A percentile compares a stretch with the other conserved stretches of the same genome.
These are phyloP conservation scores for Sebastolobus altivelis DNA, from an alignment of 2,797 vertebrate species.

Conservation along the genomic window DNA sequence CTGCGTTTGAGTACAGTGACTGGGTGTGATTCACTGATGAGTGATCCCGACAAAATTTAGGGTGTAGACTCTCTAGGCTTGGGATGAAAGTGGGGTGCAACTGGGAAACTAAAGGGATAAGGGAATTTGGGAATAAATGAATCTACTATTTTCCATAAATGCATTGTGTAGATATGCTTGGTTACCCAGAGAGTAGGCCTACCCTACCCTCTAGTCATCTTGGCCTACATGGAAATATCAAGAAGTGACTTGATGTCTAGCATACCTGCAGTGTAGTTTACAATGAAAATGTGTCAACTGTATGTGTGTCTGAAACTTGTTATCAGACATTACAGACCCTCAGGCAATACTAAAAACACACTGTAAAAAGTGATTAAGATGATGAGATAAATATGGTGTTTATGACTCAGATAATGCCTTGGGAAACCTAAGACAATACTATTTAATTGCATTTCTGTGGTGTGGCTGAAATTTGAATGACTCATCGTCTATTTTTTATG, in stretches of 20 bases:
- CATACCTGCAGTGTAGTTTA: conserved; percentile 3
- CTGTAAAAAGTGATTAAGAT: conserved; percentile 16
- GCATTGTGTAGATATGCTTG: neutral
- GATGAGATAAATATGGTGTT: conserved; percentile 41
- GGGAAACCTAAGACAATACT: conserved; percentile 9
- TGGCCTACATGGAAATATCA: conserved; percentile 13
- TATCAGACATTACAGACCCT: conserved; percentile 21
- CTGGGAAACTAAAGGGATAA: neutral
- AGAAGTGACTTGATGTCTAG: conserved; percentile 4
- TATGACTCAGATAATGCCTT: conserved; percentile 36
- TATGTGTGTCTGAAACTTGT: conserved; percentile 34
- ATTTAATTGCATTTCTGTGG: neutral
- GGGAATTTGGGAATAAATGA: neutral
- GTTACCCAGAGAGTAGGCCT: neutral
- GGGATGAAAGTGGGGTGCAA: conserved; percentile 21
- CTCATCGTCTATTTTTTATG: conserved; percentile 3
- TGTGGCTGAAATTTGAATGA: conserved; percentile 19
- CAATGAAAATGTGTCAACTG: conserved; percentile 23
- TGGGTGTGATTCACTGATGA: conserved; percentile 66
- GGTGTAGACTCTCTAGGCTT: conserved; percentile 42
- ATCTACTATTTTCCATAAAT: neutral
- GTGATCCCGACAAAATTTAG: conserved; percentile 56
- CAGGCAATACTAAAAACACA: conserved; percentile 26
- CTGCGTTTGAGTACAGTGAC: conserved; percentile 58
- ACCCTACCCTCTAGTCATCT: neutral